Evolutionary conservation across 2,113 vertebrate species (phyloP), one percentile per base, ranked within the genome.

Genomic region (Piaya cayana): DNA sequence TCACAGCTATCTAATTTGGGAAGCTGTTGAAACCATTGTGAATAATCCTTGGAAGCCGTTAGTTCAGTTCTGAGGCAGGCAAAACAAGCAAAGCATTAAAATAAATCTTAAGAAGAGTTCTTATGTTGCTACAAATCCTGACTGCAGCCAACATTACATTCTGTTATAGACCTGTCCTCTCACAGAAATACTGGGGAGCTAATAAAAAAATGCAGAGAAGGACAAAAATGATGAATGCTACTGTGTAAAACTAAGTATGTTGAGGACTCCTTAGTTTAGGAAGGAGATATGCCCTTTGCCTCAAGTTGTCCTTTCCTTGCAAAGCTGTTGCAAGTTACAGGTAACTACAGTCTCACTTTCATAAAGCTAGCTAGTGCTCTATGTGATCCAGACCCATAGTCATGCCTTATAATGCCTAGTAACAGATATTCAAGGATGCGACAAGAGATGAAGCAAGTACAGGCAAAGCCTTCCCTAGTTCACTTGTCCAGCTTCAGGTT

Each of bases 321-420:
- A 74, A 56, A 43, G 52, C 20, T 5, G 64, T 81, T 69, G 29
- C 49, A 63, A 34, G 6, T 23, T 50, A 30, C 18, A 32, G 32
- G 15, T 15, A 62, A 30, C 22, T 64, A 27, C 32, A 39, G 26
- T 65, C 17, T 77, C 55, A 18, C 23, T 65, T 63, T 36, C 34
- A 14, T 47, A 56, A 52, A 81, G 43, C 17, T 32, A 65, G 19
- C 7, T 18, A 82, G n/a, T 0, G 0, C 8, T 18, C 3, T 34
- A 9, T 72, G 63, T 86, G 12, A 34, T 42, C 25, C 32, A 64
- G 77, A 6, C 52, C 12, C 0, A 0, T 11, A 26, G 32, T 59
- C 63, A 42, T 11, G 9, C 55, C 32, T 47, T 69, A 5, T 4
- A 64, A 43, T 10, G 11, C 4, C 12, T 65, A 19, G 29, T 15